These are phyloP conservation scores for Paradoxurus hermaphroditus DNA, from an alignment of 2,113 vertebrate species.

Conservation along the genomic window DNA sequence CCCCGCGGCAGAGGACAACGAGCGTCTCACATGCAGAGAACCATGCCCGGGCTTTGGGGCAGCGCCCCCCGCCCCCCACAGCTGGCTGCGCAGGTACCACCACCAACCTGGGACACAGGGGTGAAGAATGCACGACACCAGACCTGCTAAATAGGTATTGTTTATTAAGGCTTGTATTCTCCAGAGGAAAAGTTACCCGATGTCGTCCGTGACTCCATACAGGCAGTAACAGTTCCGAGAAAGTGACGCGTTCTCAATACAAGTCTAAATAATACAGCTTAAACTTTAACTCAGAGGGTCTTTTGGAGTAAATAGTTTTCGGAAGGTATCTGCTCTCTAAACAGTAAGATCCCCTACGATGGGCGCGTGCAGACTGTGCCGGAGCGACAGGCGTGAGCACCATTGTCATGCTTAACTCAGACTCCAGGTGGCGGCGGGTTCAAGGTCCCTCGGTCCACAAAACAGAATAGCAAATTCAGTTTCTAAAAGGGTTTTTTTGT, in stretches of 20 bases:
- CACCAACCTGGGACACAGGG: fast-evolving
- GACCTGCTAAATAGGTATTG: constrained; percentile 87
- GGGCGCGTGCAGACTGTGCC: constrained; percentile 85
- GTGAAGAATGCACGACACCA: not conserved
- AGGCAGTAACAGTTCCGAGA: constrained; percentile 85
- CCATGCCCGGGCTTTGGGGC: fast-evolving
- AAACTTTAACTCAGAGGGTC: constrained; percentile 81
- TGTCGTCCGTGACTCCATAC: constrained; percentile 83
- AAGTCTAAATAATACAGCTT: constrained; percentile 87
- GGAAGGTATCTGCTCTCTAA: constrained; percentile 85
- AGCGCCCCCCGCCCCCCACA: no score
- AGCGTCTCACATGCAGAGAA: not conserved
- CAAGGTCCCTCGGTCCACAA: constrained; percentile 85
- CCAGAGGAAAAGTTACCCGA: constrained; percentile 86
- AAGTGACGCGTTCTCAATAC: constrained; percentile 86
- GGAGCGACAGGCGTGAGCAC: constrained; percentile 83
- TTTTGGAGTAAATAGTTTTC: constrained; percentile 86
- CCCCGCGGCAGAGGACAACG: fast-evolving
- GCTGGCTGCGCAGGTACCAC: not conserved
- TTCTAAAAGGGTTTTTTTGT: constrained; percentile 80
- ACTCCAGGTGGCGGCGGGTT: constrained; percentile 85
- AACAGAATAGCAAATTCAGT: constrained; percentile 88
- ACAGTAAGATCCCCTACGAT: constrained; percentile 86
- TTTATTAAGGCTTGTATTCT: constrained; percentile 97
- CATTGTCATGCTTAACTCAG: constrained; percentile 85